A percentile compares a stretch with the other conserved stretches of the same genome.
Evolutionary conservation across 2,113 vertebrate genomes (phyloP).

Genomic region (Thunnus maccoyii): DNA sequence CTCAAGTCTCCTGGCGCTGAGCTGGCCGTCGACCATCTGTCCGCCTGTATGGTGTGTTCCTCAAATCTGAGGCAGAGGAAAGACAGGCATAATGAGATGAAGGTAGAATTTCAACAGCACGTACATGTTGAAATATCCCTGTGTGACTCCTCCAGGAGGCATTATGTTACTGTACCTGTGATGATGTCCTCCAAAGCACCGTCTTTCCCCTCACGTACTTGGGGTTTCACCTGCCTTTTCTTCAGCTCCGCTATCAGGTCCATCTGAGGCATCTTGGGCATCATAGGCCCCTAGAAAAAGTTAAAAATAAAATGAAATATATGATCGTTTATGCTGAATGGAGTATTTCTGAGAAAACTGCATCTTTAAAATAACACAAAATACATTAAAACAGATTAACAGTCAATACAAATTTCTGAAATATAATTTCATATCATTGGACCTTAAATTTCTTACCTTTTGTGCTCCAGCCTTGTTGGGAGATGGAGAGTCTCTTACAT

Average conservation of each 20-base stretch:
- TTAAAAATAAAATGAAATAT: not conserved
- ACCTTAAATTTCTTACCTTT: conserved; percentile 73
- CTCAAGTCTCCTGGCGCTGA: conserved; percentile 85
- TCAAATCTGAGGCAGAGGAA: conserved; percentile 85
- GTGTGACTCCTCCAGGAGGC: not conserved
- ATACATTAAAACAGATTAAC: no score
- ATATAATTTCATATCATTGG: not conserved
- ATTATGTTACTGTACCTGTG: conserved; percentile 85
- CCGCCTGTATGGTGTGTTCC: conserved; percentile 93
- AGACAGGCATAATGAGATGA: not conserved
- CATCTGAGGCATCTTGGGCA: conserved; percentile 91
- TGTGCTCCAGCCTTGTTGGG: conserved; percentile 56
- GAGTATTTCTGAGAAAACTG: not conserved
- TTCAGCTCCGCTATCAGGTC: conserved; percentile 97
- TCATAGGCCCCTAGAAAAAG: conserved; percentile 81
- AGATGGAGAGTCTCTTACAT: conserved; percentile 66
- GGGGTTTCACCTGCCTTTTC: conserved; percentile 94
- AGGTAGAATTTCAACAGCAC: not conserved
- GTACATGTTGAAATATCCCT: not conserved
- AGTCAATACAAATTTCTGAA: not conserved
- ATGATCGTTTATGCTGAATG: not conserved
- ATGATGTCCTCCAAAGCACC: conserved; percentile 98
- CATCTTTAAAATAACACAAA: not conserved
- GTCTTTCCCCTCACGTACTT: conserved; percentile 94
- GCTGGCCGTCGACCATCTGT: conserved; percentile 86